A percentile compares a stretch with the other conserved stretches of the same genome.
Evolutionary conservation across 2,888 invertebrate species (phyloP).

Genomic region (Hirtodrosophila cameraria): DNA sequence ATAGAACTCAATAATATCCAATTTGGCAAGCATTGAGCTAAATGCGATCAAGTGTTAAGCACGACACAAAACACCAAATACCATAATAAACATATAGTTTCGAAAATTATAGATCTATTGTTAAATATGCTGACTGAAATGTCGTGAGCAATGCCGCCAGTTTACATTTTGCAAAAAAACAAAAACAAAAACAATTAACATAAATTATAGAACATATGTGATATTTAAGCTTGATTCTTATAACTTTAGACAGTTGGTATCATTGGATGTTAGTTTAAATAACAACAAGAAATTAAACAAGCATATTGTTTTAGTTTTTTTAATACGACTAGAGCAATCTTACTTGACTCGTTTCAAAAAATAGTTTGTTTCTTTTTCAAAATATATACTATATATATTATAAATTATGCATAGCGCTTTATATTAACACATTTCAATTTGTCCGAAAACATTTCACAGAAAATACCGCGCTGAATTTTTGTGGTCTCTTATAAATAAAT

Average conservation of each 20-base stretch:
- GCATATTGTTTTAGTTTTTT: no score
- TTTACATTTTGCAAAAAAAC: conserved; percentile 58
- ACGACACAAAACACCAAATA: conserved; percentile 6
- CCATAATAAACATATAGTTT: conserved; percentile 24
- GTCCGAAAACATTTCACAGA: conserved; percentile 53
- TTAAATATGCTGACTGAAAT: conserved; percentile 32
- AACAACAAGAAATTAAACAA: neutral
- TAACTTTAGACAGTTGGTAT: conserved; percentile 53
- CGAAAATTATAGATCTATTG: conserved; percentile 50
- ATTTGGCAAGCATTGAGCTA: conserved; percentile 13
- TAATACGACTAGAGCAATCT: no score
- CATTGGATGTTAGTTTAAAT: conserved; percentile 32
- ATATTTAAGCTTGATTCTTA: conserved; percentile 46
- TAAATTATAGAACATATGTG: conserved; percentile 51
- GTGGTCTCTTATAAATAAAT: conserved; percentile 42
- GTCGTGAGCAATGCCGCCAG: conserved; percentile 47
- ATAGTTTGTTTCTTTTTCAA: conserved; percentile 16
- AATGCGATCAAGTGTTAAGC: conserved; percentile 39
- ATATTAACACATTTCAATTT: conserved; percentile 77
- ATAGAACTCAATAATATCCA: conserved; percentile 14
- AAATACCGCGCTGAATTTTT: conserved; percentile 30
- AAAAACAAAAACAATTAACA: conserved; percentile 72
- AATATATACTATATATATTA: conserved; percentile 2
- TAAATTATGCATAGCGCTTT: conserved; percentile 57
- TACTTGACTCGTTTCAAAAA: no score